Percentiles rank a stretch among this genome's conserved stretches.
Conservation (phyloP, 2,113 vertebrate species). For the Ginglymostoma cirratum region DNA sequence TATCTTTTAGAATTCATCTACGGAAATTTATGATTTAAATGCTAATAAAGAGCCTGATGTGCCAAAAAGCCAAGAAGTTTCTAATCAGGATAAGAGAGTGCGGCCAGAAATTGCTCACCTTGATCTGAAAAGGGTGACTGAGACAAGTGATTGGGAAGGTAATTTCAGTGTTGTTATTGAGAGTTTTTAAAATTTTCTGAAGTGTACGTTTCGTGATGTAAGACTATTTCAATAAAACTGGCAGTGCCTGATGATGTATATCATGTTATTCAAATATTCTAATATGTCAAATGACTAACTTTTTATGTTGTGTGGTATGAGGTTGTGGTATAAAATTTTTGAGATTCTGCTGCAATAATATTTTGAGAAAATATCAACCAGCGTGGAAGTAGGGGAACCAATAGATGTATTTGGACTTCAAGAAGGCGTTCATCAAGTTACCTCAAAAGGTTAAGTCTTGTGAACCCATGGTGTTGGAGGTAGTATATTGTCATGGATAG, state of each 20-base stretch:
- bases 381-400: too few relatives aligned
- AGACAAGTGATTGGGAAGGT: conserved; percentile 69
- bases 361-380: too few relatives aligned
- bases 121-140: conserved; percentile 63
- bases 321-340: background rate
- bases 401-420: too few relatives aligned
- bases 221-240: background rate
- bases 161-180: conserved; percentile 47
- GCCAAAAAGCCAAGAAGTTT: conserved; percentile 44
- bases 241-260: background rate
- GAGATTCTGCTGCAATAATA: background rate
- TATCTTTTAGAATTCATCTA: conserved; percentile 52
- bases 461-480: too few relatives aligned
- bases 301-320: background rate
- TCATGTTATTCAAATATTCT: background rate
- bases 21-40: conserved; percentile 59
- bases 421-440: too few relatives aligned
- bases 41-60: conserved; percentile 58
- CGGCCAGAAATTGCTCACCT: conserved; percentile 54
- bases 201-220: background rate
- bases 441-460: too few relatives aligned
- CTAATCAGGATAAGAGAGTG: conserved; percentile 49
- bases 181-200: background rate
- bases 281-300: background rate
- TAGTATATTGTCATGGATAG: too few relatives aligned